These are phyloP conservation scores for Epizoanthus stellaris DNA, from an alignment of 92 coral and sea anemone genomes.

Conservation along the genomic window DNA sequence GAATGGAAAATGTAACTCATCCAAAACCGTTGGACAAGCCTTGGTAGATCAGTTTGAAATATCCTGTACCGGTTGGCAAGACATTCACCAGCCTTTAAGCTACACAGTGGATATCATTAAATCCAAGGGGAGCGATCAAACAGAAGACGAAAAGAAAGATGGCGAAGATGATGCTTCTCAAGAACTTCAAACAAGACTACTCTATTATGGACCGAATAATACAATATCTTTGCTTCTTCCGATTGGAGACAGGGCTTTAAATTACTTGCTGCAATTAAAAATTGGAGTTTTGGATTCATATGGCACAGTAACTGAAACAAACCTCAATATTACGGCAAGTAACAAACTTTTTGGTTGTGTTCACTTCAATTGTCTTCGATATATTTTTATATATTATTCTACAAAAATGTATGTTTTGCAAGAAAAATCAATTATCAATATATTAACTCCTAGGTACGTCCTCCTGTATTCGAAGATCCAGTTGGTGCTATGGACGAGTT, in stretches of 20 bases:
- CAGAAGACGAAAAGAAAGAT: background rate
- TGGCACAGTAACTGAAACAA: background rate
- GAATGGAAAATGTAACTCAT: background rate
- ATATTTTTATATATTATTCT: background rate
- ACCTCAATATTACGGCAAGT: conserved; percentile 18
- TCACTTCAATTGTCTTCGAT: background rate
- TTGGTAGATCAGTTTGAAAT: conserved; percentile 20
- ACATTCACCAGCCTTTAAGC: conserved; percentile 12
- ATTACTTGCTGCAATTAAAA: background rate
- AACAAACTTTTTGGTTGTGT: background rate
- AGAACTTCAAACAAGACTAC: conserved; percentile 16
- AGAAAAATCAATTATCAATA: too few species aligned
- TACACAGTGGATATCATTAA: conserved; percentile 22
- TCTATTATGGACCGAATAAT: conserved; percentile 20
- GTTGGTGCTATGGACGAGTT: background rate
- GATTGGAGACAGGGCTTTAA: conserved; percentile 5
- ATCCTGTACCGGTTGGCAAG: conserved; percentile 5
- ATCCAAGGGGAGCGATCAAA: background rate
- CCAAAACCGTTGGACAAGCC: background rate
- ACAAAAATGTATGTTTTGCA: too few species aligned
- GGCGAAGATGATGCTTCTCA: conserved; percentile 2
- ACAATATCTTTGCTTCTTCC: conserved; percentile 12
- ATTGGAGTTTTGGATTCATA: conserved; percentile 26
- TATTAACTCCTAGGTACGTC: background rate
- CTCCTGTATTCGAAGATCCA: conserved; percentile 5